Conservation (phyloP, 2,888 invertebrate genomes). For the Scelioninae gen. 1 region DNA sequence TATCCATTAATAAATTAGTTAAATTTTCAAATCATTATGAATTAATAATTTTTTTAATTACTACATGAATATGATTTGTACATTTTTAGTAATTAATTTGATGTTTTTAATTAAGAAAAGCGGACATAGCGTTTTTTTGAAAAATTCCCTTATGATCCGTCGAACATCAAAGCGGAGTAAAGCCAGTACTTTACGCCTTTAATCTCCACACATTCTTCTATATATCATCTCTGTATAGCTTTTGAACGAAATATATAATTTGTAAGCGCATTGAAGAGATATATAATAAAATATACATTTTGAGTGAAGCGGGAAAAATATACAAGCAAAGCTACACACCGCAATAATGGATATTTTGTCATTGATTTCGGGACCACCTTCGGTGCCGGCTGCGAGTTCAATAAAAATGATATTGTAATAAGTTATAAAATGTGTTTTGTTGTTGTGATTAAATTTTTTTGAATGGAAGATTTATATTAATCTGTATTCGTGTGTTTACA, state of each 20-base stretch:
- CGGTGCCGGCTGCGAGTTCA: slow-evolving; percentile 31
- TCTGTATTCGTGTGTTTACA: background rate
- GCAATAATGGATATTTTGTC: slow-evolving; percentile 67
- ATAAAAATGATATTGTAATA: slow-evolving; percentile 64
- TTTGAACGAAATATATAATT: slow-evolving; percentile 65
- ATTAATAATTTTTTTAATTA: no score
- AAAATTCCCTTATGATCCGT: slow-evolving; percentile 20
- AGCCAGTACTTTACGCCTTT: slow-evolving; percentile 56
- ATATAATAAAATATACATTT: slow-evolving; percentile 65
- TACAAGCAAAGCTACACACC: slow-evolving; percentile 51
- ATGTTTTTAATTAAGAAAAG: slow-evolving; percentile 30
- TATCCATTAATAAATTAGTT: no score
- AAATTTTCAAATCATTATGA: no score
- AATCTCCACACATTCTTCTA: slow-evolving; percentile 59
- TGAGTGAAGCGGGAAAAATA: slow-evolving; percentile 51
- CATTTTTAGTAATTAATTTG: no score
- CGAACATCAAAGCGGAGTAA: slow-evolving; percentile 60
- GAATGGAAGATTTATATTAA: background rate
- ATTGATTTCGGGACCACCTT: slow-evolving; percentile 65
- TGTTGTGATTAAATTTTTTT: slow-evolving; percentile 30
- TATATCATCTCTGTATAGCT: slow-evolving; percentile 59
- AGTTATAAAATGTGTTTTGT: slow-evolving; percentile 38
- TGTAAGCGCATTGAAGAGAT: slow-evolving; percentile 59
- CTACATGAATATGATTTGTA: no score
- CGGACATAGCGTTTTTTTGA: slow-evolving; percentile 16